Percentiles rank a stretch among this genome's conserved stretches.
These are phyloP conservation scores for Leptestheria dahalacensis DNA, from an alignment of 1,140 invertebrate species.

Conservation along the genomic window DNA sequence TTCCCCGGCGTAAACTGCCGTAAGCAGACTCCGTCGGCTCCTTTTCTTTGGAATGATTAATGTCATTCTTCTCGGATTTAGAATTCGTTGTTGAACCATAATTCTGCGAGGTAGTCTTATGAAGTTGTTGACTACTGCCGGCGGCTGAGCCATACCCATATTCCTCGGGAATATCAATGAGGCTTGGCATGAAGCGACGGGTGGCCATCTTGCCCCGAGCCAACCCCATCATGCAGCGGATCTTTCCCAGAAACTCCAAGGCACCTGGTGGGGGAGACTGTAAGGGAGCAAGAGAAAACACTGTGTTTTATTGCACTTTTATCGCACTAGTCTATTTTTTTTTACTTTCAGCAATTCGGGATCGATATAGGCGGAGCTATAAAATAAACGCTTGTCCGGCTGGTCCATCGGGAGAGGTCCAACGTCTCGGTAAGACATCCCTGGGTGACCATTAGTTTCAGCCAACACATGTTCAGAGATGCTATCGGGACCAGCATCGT, in stretches of 20 bases:
- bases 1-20: background rate
- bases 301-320: too few relatives aligned
- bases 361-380: background rate
- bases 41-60: too few relatives aligned
- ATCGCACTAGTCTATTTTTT: too few relatives aligned
- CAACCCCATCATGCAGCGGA: conserved; percentile 70
- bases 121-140: background rate
- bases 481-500: too few relatives aligned
- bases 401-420: too few relatives aligned
- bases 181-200: conserved; percentile 59
- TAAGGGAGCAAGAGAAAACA: conserved; percentile 21
- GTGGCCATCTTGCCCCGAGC: conserved; percentile 70
- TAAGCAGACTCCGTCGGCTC: background rate
- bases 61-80: background rate
- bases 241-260: conserved; percentile 68
- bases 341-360: background rate
- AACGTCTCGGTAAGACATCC: too few relatives aligned
- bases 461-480: too few relatives aligned
- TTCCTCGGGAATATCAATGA: conserved; percentile 68
- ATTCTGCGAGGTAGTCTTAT: background rate
- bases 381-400: background rate
- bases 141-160: conserved; percentile 24
- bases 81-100: background rate
- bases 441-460: too few relatives aligned
- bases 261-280: conserved; percentile 71